A percentile compares a stretch with the other conserved stretches of the same genome.
Evolutionary conservation across 2,113 vertebrate species (phyloP).

Genomic region (Choloepus hoffmanni): DNA sequence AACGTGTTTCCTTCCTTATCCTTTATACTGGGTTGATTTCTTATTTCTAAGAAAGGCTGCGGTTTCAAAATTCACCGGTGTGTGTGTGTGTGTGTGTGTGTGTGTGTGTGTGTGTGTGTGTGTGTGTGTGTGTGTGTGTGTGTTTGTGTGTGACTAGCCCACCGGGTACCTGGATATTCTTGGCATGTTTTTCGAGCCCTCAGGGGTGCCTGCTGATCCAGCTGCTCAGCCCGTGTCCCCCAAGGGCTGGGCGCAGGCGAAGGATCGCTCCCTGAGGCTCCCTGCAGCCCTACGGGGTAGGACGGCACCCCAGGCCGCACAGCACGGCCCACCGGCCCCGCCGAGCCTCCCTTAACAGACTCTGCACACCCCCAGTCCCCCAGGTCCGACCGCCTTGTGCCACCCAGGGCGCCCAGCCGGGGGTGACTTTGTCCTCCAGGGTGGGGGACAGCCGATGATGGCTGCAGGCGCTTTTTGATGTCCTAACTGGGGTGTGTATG

Average conservation of each 20-base stretch:
- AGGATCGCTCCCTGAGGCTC: background rate
- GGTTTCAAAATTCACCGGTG: background rate
- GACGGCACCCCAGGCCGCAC: too few relatives aligned
- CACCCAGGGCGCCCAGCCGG: too few relatives aligned
- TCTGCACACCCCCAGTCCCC: too few relatives aligned
- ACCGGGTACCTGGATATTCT: background rate
- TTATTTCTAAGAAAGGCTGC: background rate
- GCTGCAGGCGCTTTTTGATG: too few relatives aligned
- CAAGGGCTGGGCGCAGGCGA: too few relatives aligned
- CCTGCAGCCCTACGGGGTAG: too few relatives aligned
- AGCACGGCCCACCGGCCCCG: too few relatives aligned
- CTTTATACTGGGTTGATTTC: background rate
- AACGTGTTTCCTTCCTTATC: background rate
- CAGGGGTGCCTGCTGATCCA: background rate
- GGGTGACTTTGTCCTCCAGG: too few relatives aligned
- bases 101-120: background rate
- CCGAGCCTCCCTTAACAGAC: too few relatives aligned
- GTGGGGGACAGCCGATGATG: too few relatives aligned
- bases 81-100: background rate
- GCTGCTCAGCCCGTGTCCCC: background rate
- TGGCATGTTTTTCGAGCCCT: background rate
- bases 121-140: background rate
- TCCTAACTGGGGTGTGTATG: too few relatives aligned
- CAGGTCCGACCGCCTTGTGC: too few relatives aligned
- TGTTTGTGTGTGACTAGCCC: background rate